Percentiles rank a stretch among this genome's conserved stretches.
Conservation (phyloP, 2,797 vertebrate species). For the Mus spretus region DNA sequence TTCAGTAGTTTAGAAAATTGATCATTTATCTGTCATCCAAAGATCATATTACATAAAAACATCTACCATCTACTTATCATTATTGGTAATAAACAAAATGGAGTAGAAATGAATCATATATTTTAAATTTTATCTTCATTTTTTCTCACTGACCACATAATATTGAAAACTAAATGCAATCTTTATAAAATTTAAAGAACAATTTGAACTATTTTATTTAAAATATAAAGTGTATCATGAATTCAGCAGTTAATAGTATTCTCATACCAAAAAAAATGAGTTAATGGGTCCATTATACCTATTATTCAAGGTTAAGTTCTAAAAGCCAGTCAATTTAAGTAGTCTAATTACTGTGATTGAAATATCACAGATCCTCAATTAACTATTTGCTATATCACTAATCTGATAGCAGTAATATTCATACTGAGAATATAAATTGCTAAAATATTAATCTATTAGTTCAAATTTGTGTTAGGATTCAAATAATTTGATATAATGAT, state of each 20-base stretch:
- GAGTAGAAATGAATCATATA: not conserved
- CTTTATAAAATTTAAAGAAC: not conserved
- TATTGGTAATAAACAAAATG: conserved; percentile 2
- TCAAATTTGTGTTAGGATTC: conserved; percentile 23
- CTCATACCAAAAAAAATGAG: not conserved
- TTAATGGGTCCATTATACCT: not conserved
- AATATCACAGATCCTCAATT: not conserved
- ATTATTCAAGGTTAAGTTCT: not conserved
- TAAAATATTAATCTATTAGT: conserved; percentile 35
- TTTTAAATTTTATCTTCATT: conserved; percentile 18
- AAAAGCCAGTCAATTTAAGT: not conserved
- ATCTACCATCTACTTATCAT: not conserved
- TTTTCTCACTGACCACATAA: not conserved
- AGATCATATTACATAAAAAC: not conserved
- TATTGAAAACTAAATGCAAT: not conserved
- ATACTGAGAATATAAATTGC: not conserved
- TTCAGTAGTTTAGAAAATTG: not conserved
- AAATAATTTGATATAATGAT: not conserved
- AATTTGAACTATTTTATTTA: conserved; percentile 29
- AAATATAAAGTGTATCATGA: conserved; percentile 14
- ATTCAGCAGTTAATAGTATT: conserved; percentile 14
- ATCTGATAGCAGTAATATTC: not conserved
- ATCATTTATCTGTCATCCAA: not conserved
- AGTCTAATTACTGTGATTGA: conserved; percentile 24
- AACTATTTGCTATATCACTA: not conserved